Conservation (phyloP, 2,888 invertebrate species). For the Dugesia japonica region DNA sequence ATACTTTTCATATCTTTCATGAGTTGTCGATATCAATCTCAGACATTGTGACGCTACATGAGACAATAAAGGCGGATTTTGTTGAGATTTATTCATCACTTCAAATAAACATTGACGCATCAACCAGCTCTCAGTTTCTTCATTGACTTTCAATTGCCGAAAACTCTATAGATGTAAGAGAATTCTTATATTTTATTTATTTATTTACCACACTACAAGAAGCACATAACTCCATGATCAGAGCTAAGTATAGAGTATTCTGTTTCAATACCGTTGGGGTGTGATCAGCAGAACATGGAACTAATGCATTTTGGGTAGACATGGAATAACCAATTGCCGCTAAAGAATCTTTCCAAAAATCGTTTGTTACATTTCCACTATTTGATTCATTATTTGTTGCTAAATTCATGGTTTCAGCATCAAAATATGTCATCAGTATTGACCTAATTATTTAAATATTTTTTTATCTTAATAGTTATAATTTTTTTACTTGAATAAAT, state of each 20-base stretch:
- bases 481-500: neutral
- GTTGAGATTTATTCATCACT: constrained; percentile 1
- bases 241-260: neutral
- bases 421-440: neutral
- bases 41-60: neutral
- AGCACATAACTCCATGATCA: constrained; percentile 10
- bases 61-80: neutral
- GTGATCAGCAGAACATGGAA: neutral
- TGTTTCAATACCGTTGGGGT: neutral
- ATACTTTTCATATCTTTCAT: neutral
- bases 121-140: neutral
- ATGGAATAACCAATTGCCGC: neutral
- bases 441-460: neutral
- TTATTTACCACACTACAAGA: neutral
- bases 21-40: neutral
- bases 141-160: neutral
- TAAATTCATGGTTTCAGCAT: neutral
- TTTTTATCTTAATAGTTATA: neutral
- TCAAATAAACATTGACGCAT: neutral
- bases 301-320: neutral
- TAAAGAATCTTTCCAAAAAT: neutral
- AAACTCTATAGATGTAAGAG: neutral
- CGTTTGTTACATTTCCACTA: neutral
- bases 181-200: neutral
- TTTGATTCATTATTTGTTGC: neutral